A percentile compares a stretch with the other conserved stretches of the same genome.
Conservation (phyloP, 1,140 invertebrate genomes). For the Thaumatotibia leucotreta region DNA sequence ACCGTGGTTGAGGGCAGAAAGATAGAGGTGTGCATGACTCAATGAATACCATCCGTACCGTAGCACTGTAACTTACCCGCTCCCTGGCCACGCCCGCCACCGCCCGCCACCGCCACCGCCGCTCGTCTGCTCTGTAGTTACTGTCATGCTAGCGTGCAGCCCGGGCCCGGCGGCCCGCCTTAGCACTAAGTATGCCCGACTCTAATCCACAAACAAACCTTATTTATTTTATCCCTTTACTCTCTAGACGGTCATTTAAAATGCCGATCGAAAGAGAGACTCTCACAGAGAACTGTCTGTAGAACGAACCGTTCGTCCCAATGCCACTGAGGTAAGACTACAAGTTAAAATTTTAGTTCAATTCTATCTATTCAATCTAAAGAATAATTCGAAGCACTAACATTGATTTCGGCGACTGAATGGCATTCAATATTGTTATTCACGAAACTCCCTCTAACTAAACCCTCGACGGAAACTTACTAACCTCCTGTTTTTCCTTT, state of each 20-base stretch:
- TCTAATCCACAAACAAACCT: slow-evolving; percentile 74
- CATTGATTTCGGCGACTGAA: slow-evolving; percentile 19
- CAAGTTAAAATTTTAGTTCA: slow-evolving; percentile 47
- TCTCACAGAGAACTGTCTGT: slow-evolving; percentile 77
- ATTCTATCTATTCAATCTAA: slow-evolving; percentile 32
- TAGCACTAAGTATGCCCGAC: slow-evolving; percentile 70
- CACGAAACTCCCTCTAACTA: slow-evolving; percentile 2
- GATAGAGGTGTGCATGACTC: slow-evolving; percentile 99
- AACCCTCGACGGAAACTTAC: neutral
- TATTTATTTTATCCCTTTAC: slow-evolving; percentile 79
- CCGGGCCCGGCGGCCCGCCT: slow-evolving; percentile 44
- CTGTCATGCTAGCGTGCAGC: slow-evolving; percentile 66
- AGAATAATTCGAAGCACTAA: slow-evolving; percentile 21
- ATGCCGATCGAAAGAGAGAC: slow-evolving; percentile 77
- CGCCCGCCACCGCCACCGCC: slow-evolving; percentile 67
- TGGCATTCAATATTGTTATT: slow-evolving; percentile 17
- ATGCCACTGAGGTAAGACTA: slow-evolving; percentile 73
- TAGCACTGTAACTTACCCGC: slow-evolving; percentile 81
- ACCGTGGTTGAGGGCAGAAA: slow-evolving; percentile 99
- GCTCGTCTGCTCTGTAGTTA: slow-evolving; percentile 75
- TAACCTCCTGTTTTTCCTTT: slow-evolving; percentile 7
- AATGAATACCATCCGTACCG: slow-evolving; percentile 80
- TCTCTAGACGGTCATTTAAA: slow-evolving; percentile 79
- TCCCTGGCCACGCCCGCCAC: slow-evolving; percentile 46
- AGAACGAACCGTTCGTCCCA: slow-evolving; percentile 75